Conservation (phyloP, 1,140 invertebrate species). For the Anastatus disparis region DNA sequence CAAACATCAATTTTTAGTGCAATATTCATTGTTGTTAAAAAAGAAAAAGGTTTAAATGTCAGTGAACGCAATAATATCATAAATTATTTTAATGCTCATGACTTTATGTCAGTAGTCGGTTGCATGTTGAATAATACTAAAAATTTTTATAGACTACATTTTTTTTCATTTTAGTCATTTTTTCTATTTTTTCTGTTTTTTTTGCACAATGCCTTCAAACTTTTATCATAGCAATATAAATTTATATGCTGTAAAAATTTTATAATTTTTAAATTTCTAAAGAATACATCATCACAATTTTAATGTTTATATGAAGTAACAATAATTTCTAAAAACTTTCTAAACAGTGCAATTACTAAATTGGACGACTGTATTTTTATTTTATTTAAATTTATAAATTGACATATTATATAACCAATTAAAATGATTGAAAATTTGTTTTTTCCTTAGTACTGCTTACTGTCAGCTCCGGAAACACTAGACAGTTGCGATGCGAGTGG, state of each 20-base stretch:
- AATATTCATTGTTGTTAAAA: background rate
- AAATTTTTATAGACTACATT: background rate
- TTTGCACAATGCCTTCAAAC: background rate
- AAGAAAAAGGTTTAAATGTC: background rate
- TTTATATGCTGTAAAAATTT: too few species aligned
- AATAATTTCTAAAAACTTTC: too few species aligned
- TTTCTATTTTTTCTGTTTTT: too few species aligned
- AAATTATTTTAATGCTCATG: background rate
- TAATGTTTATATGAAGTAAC: too few species aligned
- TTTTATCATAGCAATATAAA: background rate
- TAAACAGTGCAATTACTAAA: too few species aligned
- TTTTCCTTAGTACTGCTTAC: conserved; percentile 26
- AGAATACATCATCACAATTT: too few species aligned
- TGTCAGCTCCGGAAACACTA: conserved; percentile 54
- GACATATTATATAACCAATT: too few species aligned
- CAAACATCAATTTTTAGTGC: background rate
- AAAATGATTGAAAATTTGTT: too few species aligned
- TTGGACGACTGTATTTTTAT: too few species aligned
- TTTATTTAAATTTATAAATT: too few species aligned
- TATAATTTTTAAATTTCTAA: too few species aligned
- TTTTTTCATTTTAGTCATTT: background rate
- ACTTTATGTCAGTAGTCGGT: background rate
- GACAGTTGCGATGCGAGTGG: conserved; percentile 88
- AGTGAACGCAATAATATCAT: background rate
- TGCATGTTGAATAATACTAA: background rate